phyloP scores from a whole-genome alignment of 2,113 vertebrate genomes.

The Lynx canadensis region DNA sequence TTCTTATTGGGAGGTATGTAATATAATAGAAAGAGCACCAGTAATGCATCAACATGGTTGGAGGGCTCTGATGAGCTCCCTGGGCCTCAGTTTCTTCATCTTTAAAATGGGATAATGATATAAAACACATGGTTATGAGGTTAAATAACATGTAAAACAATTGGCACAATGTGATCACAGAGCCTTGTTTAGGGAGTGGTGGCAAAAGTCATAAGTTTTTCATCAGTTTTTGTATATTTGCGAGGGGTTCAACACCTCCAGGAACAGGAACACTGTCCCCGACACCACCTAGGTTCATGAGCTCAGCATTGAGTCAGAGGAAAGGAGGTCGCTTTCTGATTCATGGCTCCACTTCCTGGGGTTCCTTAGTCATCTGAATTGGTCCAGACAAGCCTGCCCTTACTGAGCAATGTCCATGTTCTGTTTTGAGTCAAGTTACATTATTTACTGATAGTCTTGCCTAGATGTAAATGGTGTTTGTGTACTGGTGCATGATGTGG shows the following conservation, averaged over 20 bases:
- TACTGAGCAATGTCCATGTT: neutral
- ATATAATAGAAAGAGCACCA: neutral
- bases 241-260: neutral
- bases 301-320: slow-evolving; percentile 75
- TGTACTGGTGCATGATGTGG: neutral
- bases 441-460: slow-evolving; percentile 56
- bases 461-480: slow-evolving; percentile 12
- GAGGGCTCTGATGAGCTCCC: neutral
- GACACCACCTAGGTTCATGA: slow-evolving; percentile 49
- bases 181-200: neutral
- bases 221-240: neutral
- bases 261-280: neutral
- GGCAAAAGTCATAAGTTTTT: neutral
- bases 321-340: slow-evolving; percentile 63
- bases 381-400: slow-evolving; percentile 60
- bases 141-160: neutral
- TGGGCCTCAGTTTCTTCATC: neutral
- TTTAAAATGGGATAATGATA: neutral
- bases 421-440: slow-evolving; percentile 15
- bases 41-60: neutral
- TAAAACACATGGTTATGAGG: neutral
- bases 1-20: neutral
- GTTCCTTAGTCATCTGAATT: slow-evolving; percentile 70
- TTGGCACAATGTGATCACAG: too few relatives aligned
- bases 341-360: slow-evolving; percentile 71